Evolutionary conservation across 1,140 invertebrate genomes (phyloP).

Genomic region (Hycleus cichorii): DNA sequence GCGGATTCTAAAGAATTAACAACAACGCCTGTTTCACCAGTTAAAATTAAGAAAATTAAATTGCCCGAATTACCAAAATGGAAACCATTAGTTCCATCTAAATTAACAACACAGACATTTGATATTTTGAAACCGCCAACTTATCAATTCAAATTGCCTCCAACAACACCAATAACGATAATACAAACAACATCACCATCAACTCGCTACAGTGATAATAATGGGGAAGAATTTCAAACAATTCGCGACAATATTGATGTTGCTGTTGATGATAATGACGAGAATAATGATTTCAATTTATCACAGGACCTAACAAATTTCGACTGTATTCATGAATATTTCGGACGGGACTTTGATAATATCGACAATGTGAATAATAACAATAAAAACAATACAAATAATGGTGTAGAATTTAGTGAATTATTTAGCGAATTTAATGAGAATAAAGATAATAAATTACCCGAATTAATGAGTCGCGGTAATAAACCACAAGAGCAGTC

Average conservation of each 20-base stretch:
- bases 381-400: not conserved
- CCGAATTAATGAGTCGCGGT: not conserved
- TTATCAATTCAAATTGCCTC: not conserved
- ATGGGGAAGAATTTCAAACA: not conserved
- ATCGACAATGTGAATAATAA: too few species aligned
- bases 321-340: constrained; percentile 5
- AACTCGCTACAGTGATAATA: not conserved
- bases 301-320: not conserved
- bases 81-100: too few species aligned
- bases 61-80: too few species aligned
- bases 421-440: not conserved
- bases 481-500: too few species aligned
- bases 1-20: constrained; percentile 3
- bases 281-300: not conserved
- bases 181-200: not conserved
- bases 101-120: too few species aligned
- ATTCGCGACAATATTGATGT: not conserved
- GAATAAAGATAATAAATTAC: not conserved
- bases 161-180: not conserved
- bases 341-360: not conserved
- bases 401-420: not conserved
- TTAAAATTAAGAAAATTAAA: not conserved
- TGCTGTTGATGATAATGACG: not conserved
- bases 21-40: not conserved
- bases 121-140: too few species aligned